Conservation (phyloP, 2,888 invertebrate species). For the Nephrotoma flavescens region DNA sequence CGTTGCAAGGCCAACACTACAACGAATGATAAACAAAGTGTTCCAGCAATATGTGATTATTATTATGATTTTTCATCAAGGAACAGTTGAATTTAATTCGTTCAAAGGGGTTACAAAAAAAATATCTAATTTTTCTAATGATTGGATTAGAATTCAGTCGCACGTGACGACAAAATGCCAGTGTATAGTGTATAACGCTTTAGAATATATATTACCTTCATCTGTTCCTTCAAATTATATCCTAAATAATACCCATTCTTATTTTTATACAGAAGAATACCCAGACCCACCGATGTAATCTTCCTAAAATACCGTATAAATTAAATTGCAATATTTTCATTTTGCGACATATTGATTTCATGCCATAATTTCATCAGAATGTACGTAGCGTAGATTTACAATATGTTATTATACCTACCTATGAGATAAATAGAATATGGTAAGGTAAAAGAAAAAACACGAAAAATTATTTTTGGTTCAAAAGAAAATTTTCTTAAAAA, state of each 20-base stretch:
- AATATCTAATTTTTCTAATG: no score
- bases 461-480: not conserved
- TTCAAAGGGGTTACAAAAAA: no score
- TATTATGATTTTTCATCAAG: no score
- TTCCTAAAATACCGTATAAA: not conserved
- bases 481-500: not conserved
- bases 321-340: not conserved
- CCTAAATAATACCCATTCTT: not conserved
- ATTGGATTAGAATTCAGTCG: no score
- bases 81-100: no score
- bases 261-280: not conserved
- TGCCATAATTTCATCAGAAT: not conserved
- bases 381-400: not conserved
- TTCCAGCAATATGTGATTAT: no score
- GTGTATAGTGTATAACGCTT: no score
- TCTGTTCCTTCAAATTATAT: not conserved
- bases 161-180: no score
- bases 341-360: not conserved
- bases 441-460: not conserved
- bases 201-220: no score
- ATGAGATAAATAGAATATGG: not conserved
- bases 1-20: no score
- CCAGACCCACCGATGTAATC: not conserved
- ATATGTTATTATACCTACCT: not conserved
- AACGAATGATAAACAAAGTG: no score